phyloP scores from a whole-genome alignment of 2,797 vertebrate species.

The Echiichthys vipera region DNA sequence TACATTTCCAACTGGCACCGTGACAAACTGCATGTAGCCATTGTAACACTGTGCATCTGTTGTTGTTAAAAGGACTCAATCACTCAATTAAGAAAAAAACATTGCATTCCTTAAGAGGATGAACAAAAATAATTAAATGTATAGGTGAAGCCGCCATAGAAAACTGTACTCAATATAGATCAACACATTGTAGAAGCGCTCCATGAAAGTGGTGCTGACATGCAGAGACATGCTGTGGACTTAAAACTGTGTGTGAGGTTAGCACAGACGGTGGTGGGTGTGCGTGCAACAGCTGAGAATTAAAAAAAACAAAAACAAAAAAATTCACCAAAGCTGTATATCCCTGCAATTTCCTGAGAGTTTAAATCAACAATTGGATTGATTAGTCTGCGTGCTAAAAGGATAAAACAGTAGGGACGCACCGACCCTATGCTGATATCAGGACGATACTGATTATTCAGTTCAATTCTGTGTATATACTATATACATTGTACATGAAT shows the following conservation, averaged over 20 bases:
- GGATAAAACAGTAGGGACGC: constrained; percentile 46
- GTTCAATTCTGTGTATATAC: too few species aligned
- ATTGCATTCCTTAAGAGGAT: constrained; percentile 3
- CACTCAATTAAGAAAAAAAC: constrained; percentile 21
- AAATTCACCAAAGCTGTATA: constrained; percentile 52
- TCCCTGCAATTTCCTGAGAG: constrained; percentile 77
- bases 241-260: constrained; percentile 43
- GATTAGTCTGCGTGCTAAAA: constrained; percentile 49
- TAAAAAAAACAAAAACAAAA: constrained; percentile 5
- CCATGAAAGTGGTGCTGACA: constrained; percentile 53
- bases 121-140: constrained; percentile 29
- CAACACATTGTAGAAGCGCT: constrained; percentile 44
- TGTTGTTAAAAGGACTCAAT: constrained; percentile 36
- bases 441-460: too few species aligned
- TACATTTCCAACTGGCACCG: constrained; percentile 45
- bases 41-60: constrained; percentile 35
- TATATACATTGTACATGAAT: too few species aligned
- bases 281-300: constrained; percentile 49
- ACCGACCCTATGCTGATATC: too few species aligned
- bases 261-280: constrained; percentile 45
- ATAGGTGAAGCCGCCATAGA: constrained; percentile 41
- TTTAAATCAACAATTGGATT: constrained; percentile 58
- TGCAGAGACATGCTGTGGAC: constrained; percentile 56
- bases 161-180: constrained; percentile 40
- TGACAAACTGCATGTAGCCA: constrained; percentile 31